phyloP scores from a whole-genome alignment of 2,888 invertebrate species.

The Flexamia atlantica region DNA sequence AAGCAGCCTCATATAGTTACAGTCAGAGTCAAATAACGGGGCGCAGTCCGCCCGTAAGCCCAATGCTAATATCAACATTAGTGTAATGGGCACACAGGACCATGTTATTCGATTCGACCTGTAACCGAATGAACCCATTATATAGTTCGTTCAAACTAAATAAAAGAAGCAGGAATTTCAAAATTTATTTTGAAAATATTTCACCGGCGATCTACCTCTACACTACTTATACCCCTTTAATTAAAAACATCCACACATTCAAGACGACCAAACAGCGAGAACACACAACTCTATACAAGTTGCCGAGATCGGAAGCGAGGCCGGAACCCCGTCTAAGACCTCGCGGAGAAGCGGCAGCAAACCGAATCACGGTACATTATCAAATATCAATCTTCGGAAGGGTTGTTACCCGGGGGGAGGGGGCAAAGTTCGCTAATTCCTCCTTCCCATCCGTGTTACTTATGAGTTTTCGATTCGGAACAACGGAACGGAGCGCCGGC shows the following conservation, averaged over 20 bases:
- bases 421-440: conserved; percentile 68
- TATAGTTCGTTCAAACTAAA: no score
- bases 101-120: no score
- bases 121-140: no score
- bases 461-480: conserved; percentile 68
- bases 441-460: conserved; percentile 66
- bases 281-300: background rate
- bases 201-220: no score
- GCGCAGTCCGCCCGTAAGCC: no score
- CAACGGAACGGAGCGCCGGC: conserved; percentile 55
- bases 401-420: conserved; percentile 44
- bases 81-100: no score
- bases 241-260: background rate
- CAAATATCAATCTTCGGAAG: conserved; percentile 59
- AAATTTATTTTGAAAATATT: no score
- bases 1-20: no score
- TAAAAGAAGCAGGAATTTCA: no score
- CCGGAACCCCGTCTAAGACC: conserved; percentile 1
- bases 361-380: conserved; percentile 56
- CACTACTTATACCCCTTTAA: no score
- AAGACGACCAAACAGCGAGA: background rate
- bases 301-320: background rate
- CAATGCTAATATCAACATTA: no score
- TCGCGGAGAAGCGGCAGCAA: conserved; percentile 8
- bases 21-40: no score